Percentiles rank a stretch among this genome's conserved stretches.
These are phyloP conservation scores for Myrmophylax atrothorax DNA, from an alignment of 2,113 vertebrate genomes.

Conservation along the genomic window DNA sequence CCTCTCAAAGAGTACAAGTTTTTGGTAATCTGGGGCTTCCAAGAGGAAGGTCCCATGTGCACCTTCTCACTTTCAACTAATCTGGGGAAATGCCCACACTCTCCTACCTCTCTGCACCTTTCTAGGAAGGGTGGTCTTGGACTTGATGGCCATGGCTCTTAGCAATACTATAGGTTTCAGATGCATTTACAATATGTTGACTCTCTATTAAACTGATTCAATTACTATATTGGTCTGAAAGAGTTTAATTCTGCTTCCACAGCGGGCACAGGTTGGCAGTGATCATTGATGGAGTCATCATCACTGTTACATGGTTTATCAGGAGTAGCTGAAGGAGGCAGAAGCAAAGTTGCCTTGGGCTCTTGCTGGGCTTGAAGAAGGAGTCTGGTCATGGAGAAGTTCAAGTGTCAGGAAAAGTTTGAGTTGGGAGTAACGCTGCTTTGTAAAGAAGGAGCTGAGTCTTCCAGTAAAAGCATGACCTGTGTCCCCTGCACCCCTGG, in stretches of 20 bases:
- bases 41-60: not conserved
- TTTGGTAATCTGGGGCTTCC: not conserved
- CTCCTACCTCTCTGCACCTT: conserved; percentile 45
- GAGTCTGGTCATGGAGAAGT: not conserved
- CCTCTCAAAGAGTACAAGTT: not conserved
- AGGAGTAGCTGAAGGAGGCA: not conserved
- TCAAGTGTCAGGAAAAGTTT: not conserved
- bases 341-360: not conserved
- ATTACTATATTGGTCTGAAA: not conserved
- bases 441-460: not conserved
- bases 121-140: not conserved
- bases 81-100: not conserved
- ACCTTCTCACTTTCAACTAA: conserved; percentile 18
- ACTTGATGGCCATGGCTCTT: not conserved
- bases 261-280: not conserved
- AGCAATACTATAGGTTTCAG: not conserved
- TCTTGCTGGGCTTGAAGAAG: not conserved
- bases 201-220: conserved; percentile 19
- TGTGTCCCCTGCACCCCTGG: not conserved
- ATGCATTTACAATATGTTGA: not conserved
- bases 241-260: not conserved
- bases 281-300: not conserved
- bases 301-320: fast-evolving
- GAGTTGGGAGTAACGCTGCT: not conserved
- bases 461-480: not conserved